phyloP scores from a whole-genome alignment of 2,888 invertebrate genomes.

The Apotomis turbidana region DNA sequence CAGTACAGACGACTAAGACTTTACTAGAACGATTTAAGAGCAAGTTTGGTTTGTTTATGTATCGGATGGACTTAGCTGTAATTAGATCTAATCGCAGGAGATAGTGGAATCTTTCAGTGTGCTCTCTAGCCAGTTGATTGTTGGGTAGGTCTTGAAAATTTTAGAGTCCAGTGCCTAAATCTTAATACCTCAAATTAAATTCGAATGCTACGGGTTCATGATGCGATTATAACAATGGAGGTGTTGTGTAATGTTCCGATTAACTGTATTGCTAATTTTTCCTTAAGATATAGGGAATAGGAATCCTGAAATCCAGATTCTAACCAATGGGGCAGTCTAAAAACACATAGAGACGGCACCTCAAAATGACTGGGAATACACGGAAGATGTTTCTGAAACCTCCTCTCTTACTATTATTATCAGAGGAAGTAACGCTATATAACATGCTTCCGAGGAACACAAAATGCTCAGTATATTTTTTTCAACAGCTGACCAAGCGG shows the following conservation, averaged over 20 bases:
- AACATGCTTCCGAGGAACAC: not conserved
- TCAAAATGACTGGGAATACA: not conserved
- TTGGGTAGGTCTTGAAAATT: not conserved
- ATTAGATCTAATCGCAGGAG: conserved; percentile 38
- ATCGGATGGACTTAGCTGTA: conserved; percentile 31
- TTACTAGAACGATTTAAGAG: not conserved
- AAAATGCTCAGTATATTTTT: not conserved
- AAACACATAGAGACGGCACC: not conserved
- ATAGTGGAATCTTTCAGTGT: conserved; percentile 35
- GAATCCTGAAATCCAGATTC: not conserved
- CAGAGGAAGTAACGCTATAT: not conserved
- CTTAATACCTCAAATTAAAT: too few species aligned
- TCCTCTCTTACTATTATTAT: not conserved
- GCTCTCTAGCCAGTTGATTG: conserved; percentile 9
- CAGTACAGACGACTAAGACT: conserved; percentile 1
- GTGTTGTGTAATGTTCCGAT: too few species aligned
- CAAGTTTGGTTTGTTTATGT: conserved; percentile 4
- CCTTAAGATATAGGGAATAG: too few species aligned
- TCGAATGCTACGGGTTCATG: too few species aligned
- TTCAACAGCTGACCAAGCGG: conserved; percentile 11
- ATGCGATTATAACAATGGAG: too few species aligned
- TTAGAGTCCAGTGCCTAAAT: not conserved
- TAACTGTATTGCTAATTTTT: too few species aligned
- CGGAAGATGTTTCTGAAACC: not conserved
- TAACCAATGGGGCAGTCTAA: not conserved